Evolutionary conservation across 2,888 invertebrate species (phyloP).

Genomic region (Neria commutata): DNA sequence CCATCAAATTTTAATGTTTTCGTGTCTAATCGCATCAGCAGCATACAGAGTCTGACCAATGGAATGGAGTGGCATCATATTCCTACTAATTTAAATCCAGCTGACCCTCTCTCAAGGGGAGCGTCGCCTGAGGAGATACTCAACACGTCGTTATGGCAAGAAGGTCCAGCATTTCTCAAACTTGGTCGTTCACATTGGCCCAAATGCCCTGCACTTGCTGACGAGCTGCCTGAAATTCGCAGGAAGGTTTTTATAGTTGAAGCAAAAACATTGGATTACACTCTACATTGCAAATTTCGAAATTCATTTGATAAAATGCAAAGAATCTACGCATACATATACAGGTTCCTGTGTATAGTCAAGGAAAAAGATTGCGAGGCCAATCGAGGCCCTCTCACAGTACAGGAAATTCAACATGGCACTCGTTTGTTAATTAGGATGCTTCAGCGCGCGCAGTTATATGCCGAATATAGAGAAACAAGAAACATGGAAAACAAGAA

Average conservation of each 20-base stretch:
- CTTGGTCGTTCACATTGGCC: neutral
- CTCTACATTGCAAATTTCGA: neutral
- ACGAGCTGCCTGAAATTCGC: neutral
- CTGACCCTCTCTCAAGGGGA: constrained; percentile 12
- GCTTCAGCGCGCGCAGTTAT: constrained; percentile 1
- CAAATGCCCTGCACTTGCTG: neutral
- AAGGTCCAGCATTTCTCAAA: neutral
- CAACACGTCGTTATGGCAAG: neutral
- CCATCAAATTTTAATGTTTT: constrained; percentile 28
- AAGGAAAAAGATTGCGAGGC: too few species aligned
- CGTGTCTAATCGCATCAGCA: constrained; percentile 20
- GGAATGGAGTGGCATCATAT: constrained; percentile 27
- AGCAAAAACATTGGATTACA: neutral
- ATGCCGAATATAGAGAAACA: neutral
- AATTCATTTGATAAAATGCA: constrained; percentile 12
- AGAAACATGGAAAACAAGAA: neutral
- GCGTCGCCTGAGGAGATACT: neutral
- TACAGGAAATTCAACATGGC: neutral
- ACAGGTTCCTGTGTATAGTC: neutral
- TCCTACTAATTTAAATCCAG: constrained; percentile 12
- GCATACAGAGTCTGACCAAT: constrained; percentile 23
- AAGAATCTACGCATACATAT: constrained; percentile 12
- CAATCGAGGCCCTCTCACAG: neutral
- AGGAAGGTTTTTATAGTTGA: neutral
- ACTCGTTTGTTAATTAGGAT: constrained; percentile 2